Evolutionary conservation across 2,113 vertebrate genomes (phyloP), one percentile per base, ranked within the genome.

Genomic region (Chlamydotis undulata): DNA sequence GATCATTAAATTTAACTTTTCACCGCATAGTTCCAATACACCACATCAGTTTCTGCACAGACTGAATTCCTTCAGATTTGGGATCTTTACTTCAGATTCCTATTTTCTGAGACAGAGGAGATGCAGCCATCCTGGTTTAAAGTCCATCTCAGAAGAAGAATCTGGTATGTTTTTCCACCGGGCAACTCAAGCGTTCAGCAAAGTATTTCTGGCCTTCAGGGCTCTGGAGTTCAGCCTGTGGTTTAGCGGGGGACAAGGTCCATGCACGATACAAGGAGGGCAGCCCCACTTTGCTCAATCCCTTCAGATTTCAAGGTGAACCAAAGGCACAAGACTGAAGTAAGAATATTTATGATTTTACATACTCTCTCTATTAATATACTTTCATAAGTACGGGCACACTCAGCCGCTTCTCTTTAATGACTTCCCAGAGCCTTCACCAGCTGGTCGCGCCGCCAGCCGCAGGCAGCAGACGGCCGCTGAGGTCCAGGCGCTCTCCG

Each of bases 281-380:
- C 18, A 15, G 35, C 24, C 28, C 33, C 4, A 1, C 28, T 31
- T 4, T 6, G 16, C 33, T 73, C 71, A 18, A 8, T 31, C 19
- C 37, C 31, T 70, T 37, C 4, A 4, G 26, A 26, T 68, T 86
- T 41, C 50, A 21, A 41, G 23, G 22, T 7, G 33, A 70, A 63
- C 4, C 24, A 53, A 49, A 67, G 56, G 18, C 49, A 68, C 4
- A 7, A 8, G 29, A 37, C 0, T 3, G 31, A 73, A 60, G 41
- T 7, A 33, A 56, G 8, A 14, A 21, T 10, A 24, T 13, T 39
- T 29, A 10, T 2, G 13, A 29, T 14, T 68, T 68, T 19, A 19
- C 13, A 23, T 2, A 12, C 3, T 5, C 55, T 10, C 3, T 5
- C 55, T 9, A 7, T 29, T n/a, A 24, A n/a, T 3, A 0, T 1